Percentiles rank a stretch among this genome's conserved stretches.
phyloP scores from a whole-genome alignment of 2,797 vertebrate species.

The Remorina albescens region DNA sequence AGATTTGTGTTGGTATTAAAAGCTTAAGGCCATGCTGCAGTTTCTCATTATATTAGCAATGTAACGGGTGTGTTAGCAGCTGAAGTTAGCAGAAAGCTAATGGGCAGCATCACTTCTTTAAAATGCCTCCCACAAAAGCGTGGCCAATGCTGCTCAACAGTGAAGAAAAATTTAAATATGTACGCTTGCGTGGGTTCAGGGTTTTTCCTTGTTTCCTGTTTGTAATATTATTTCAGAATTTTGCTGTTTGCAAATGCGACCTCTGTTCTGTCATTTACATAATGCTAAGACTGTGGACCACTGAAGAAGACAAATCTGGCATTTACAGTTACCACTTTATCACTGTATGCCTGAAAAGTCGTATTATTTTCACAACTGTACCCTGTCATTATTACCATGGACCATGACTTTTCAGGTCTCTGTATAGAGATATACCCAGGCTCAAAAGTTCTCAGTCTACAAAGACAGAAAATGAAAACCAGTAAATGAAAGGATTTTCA shows the following conservation, averaged over 20 bases:
- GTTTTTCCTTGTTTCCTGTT: conserved; percentile 48
- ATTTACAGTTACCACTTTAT: conserved; percentile 37
- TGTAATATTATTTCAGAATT: conserved; percentile 38
- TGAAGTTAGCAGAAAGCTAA: conserved; percentile 71
- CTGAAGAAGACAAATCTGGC: conserved; percentile 47
- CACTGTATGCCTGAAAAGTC: conserved; percentile 25
- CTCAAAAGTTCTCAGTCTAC: not conserved
- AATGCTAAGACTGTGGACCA: conserved; percentile 39
- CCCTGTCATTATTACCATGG: conserved; percentile 6
- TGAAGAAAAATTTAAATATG: conserved; percentile 42
- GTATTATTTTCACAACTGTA: conserved; percentile 36
- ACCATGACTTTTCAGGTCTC: conserved; percentile 19
- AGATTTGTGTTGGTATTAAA: conserved; percentile 65
- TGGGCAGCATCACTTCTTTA: conserved; percentile 53
- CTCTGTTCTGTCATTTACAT: conserved; percentile 58
- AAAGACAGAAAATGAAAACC: conserved; percentile 21
- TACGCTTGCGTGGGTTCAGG: conserved; percentile 49
- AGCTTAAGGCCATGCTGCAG: conserved; percentile 57
- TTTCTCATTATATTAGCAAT: conserved; percentile 63
- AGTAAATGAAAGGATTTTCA: conserved; percentile 20
- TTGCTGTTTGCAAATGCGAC: conserved; percentile 41
- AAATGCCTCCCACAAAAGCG: conserved; percentile 34
- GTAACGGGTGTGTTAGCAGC: conserved; percentile 44
- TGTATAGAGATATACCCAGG: not conserved
- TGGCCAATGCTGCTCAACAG: conserved; percentile 38